phyloP scores from a whole-genome alignment of 2,797 vertebrate genomes.

The Etheostoma nigrum region DNA sequence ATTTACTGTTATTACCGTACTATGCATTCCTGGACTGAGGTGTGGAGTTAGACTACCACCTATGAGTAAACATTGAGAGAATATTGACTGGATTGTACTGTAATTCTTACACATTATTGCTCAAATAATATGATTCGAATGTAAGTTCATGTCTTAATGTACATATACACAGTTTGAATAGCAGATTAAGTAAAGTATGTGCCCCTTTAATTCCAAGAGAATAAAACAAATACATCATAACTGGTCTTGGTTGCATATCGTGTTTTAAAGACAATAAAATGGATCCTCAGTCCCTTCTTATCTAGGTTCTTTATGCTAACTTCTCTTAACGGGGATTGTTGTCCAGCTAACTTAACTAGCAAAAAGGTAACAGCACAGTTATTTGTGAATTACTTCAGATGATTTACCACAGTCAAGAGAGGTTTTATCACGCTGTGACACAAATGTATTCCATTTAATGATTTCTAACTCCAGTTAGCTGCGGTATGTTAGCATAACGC shows the following conservation, averaged over 20 bases:
- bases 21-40: neutral
- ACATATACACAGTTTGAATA: neutral
- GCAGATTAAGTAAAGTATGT: neutral
- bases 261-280: neutral
- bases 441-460: neutral
- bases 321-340: neutral
- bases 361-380: neutral
- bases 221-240: neutral
- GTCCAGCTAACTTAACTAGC: no score
- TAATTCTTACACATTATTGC: neutral
- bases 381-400: neutral
- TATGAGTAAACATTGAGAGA: neutral
- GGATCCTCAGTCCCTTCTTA: neutral
- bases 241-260: neutral
- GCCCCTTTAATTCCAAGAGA: neutral
- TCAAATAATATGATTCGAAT: neutral
- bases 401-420: accelerated
- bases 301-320: neutral
- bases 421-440: neutral
- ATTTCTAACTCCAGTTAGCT: neutral
- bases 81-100: neutral
- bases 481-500: neutral
- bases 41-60: neutral
- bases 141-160: no score
- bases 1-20: neutral